Conservation (phyloP, 2,888 invertebrate species). For the Cataglyphis livida region DNA sequence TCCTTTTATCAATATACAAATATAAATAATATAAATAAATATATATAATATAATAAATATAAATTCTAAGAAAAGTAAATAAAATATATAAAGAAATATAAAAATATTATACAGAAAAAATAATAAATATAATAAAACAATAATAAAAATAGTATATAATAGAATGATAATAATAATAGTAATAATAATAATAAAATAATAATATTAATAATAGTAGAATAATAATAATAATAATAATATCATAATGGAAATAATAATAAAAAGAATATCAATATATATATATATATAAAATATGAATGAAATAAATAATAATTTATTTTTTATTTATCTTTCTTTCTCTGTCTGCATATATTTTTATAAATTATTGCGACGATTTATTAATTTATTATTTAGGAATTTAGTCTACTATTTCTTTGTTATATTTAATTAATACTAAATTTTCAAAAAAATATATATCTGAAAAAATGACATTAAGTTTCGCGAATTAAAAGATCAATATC, state of each 20-base stretch:
- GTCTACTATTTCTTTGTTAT: background rate
- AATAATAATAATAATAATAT: too few species aligned
- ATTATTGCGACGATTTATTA: background rate
- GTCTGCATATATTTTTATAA: background rate
- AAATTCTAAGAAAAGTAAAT: background rate
- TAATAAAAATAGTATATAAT: too few species aligned
- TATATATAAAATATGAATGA: background rate
- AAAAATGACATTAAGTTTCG: background rate
- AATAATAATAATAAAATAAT: too few species aligned
- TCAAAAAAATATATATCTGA: background rate
- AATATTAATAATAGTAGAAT: too few species aligned
- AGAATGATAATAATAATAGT: too few species aligned
- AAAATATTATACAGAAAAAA: background rate
- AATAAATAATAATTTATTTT: background rate
- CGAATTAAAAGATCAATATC: background rate
- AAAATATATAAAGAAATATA: background rate
- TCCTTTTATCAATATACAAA: background rate
- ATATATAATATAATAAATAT: too few species aligned
- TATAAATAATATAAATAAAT: background rate
- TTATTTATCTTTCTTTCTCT: background rate
- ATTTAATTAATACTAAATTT: background rate
- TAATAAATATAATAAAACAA: too few species aligned
- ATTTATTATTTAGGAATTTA: constrained; percentile 9
- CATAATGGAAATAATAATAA: too few species aligned
- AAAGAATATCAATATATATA: too few species aligned